These are phyloP conservation scores for Podabrus alpinus DNA, from an alignment of 2,888 invertebrate genomes.

Conservation along the genomic window DNA sequence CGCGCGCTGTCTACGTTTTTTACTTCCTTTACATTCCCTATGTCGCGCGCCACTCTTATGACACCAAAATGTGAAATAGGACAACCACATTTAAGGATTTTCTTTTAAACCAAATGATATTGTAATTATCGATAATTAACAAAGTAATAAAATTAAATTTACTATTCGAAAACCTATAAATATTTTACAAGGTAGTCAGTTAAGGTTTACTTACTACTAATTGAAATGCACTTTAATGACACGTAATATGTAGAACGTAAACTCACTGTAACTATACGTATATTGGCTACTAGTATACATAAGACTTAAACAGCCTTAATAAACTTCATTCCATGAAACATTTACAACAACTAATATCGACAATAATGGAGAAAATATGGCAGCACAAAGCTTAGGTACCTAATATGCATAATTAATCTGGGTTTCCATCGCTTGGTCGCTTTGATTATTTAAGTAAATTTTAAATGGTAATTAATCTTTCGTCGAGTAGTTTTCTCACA, in stretches of 20 bases:
- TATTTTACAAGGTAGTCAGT: neutral
- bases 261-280: neutral
- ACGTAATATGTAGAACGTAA: neutral
- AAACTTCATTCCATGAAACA: neutral
- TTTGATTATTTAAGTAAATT: neutral
- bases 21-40: conserved; percentile 43
- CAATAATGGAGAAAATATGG: neutral
- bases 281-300: neutral
- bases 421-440: neutral
- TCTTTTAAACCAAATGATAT: neutral
- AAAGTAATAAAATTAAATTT: neutral
- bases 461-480: conserved; percentile 20
- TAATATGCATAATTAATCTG: neutral
- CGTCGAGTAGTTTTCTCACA: conserved; percentile 19
- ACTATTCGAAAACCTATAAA: neutral
- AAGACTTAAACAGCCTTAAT: neutral
- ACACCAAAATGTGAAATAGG: neutral
- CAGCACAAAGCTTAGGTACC: neutral
- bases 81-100: neutral
- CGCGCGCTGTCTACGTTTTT: conserved; percentile 39
- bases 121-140: neutral
- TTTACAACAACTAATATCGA: neutral
- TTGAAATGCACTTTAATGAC: neutral
- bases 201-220: neutral
- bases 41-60: conserved; percentile 38